phyloP scores from a whole-genome alignment of 2,888 invertebrate genomes.

The Papilio demoleus region DNA sequence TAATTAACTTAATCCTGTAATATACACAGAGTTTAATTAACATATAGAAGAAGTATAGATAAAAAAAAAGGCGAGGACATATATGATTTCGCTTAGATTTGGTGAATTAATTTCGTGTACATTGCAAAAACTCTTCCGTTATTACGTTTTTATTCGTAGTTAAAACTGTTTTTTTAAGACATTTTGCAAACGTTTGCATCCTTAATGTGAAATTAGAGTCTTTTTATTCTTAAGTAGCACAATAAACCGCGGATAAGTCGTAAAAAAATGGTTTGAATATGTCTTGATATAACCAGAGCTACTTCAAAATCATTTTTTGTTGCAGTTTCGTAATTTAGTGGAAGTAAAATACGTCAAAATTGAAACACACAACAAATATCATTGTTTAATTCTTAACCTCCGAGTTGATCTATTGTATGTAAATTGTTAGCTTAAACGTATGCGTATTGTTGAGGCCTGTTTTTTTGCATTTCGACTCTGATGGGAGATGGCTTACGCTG shows the following conservation, averaged over 20 bases:
- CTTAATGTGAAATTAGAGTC: not conserved
- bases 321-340: not conserved
- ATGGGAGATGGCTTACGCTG: conserved; percentile 1
- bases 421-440: conserved; percentile 20
- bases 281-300: too few relatives aligned
- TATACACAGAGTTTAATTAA: not conserved
- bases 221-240: too few relatives aligned
- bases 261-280: too few relatives aligned
- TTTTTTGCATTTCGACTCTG: conserved; percentile 7
- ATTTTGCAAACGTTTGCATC: not conserved
- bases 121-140: conserved; percentile 19
- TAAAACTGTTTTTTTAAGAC: too few relatives aligned
- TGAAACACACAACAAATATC: not conserved
- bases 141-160: not conserved
- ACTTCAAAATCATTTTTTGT: not conserved
- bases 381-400: conserved; percentile 22
- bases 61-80: not conserved
- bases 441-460: conserved; percentile 13
- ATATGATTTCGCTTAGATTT: conserved; percentile 3
- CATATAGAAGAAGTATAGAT: not conserved
- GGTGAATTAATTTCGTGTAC: not conserved
- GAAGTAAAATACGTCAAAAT: not conserved
- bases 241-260: too few relatives aligned
- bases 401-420: conserved; percentile 27
- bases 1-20: too few relatives aligned